phyloP scores from a whole-genome alignment of 2,888 invertebrate species.

The Lasioglossum leucozonium region DNA sequence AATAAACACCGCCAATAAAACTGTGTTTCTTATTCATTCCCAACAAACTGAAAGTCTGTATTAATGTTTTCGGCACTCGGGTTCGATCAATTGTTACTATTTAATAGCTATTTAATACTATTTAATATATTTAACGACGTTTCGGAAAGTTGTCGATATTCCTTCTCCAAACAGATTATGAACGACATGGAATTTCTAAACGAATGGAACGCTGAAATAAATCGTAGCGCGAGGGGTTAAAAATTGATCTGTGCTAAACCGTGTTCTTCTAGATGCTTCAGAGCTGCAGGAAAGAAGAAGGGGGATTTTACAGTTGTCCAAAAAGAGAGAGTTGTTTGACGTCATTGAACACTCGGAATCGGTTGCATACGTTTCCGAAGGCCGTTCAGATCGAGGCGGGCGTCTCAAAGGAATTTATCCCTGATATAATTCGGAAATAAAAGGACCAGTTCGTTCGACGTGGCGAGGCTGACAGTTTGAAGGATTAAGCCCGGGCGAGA shows the following conservation, averaged over 20 bases:
- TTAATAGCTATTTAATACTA: too few species aligned
- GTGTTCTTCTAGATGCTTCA: neutral
- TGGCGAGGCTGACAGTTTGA: conserved; percentile 44
- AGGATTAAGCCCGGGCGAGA: conserved; percentile 52
- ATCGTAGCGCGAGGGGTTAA: neutral
- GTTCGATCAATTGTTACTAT: too few species aligned
- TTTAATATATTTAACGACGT: too few species aligned
- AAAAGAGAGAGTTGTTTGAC: neutral
- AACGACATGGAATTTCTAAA: too few species aligned
- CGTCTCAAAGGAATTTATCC: conserved; percentile 16
- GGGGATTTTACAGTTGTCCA: neutral
- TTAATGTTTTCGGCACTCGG: too few species aligned
- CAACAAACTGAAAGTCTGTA: too few species aligned
- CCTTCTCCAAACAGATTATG: too few species aligned
- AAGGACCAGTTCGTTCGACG: conserved; percentile 39
- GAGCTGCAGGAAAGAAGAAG: too few species aligned
- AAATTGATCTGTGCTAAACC: neutral
- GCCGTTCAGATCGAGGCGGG: neutral
- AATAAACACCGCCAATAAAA: too few species aligned
- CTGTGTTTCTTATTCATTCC: too few species aligned
- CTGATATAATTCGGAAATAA: conserved; percentile 56
- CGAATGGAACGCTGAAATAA: neutral
- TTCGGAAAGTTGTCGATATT: too few species aligned
- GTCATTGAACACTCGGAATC: neutral
- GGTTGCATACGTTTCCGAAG: neutral